These are phyloP conservation scores for Tethya wilhelma DNA, from an alignment of 37 sponge, comb jelly and placozoan species.

Conservation along the genomic window DNA sequence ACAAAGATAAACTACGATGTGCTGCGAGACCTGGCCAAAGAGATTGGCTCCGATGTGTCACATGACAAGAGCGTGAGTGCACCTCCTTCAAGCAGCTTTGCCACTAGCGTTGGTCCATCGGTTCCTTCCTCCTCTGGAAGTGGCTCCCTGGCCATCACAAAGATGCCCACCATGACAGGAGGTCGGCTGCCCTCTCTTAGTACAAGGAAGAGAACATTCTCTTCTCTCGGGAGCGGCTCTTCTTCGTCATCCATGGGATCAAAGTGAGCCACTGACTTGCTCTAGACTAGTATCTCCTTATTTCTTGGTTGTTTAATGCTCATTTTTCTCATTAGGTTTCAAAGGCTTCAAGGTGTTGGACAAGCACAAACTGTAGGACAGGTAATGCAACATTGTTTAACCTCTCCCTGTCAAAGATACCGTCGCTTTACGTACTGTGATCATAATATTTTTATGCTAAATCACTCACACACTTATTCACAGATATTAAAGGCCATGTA, in stretches of 20 bases:
- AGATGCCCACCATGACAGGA: neutral
- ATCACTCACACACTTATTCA: too few species aligned
- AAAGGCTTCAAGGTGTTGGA: too few species aligned
- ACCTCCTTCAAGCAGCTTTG: neutral
- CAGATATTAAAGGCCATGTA: too few species aligned
- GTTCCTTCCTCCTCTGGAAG: neutral
- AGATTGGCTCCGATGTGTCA: neutral
- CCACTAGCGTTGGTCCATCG: neutral
- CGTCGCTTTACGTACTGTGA: too few species aligned
- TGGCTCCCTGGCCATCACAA: neutral
- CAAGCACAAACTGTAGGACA: too few species aligned
- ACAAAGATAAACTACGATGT: constrained; percentile 96
- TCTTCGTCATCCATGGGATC: neutral
- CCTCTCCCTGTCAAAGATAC: too few species aligned
- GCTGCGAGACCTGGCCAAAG: constrained; percentile 62
- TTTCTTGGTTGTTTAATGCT: too few species aligned
- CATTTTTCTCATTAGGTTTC: too few species aligned
- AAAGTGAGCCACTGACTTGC: too few species aligned
- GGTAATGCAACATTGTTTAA: too few species aligned
- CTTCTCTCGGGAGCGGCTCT: constrained; percentile 15
- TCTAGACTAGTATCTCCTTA: too few species aligned
- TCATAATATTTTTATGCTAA: too few species aligned
- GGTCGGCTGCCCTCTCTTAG: constrained; percentile 53
- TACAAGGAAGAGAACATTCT: constrained; percentile 40
- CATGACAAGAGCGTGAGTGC: neutral